Evolutionary conservation across 2,113 vertebrate species (phyloP).

Genomic region (Brachyhypopomus gauderio): DNA sequence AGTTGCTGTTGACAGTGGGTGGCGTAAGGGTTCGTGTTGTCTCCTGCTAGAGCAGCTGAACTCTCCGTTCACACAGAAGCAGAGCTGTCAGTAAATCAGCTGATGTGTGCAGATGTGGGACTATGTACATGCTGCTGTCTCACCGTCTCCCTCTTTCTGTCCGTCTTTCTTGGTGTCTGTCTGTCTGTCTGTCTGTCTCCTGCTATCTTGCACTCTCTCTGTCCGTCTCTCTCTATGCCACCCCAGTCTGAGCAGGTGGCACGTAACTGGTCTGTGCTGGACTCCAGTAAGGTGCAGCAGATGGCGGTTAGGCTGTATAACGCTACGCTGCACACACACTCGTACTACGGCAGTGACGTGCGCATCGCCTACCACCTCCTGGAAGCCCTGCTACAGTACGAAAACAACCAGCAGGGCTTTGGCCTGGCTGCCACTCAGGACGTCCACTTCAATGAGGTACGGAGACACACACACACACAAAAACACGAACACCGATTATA

Average conservation of each 20-base stretch:
- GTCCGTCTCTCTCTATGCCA: neutral
- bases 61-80: too few species aligned
- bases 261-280: conserved; percentile 77
- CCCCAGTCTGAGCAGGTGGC: conserved; percentile 79
- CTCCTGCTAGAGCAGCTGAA: too few species aligned
- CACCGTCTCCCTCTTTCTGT: neutral
- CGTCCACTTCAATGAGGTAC: conserved; percentile 92
- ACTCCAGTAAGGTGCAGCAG: conserved; percentile 75
- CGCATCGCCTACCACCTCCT: conserved; percentile 85
- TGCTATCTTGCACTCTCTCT: neutral
- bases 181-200: neutral
- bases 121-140: neutral
- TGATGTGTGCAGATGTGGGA: too few species aligned
- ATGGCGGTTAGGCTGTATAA: conserved; percentile 81
- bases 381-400: conserved; percentile 81
- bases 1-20: too few species aligned
- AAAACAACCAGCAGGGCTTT: conserved; percentile 88
- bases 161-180: neutral
- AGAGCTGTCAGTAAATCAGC: neutral
- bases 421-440: conserved; percentile 90
- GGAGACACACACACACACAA: neutral
- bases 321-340: conserved; percentile 75
- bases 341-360: conserved; percentile 88
- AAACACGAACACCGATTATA: too few species aligned
- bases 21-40: too few species aligned